A percentile compares a stretch with the other conserved stretches of the same genome.
Conservation (phyloP, 2,113 vertebrate genomes). For the Felis catus region DNA sequence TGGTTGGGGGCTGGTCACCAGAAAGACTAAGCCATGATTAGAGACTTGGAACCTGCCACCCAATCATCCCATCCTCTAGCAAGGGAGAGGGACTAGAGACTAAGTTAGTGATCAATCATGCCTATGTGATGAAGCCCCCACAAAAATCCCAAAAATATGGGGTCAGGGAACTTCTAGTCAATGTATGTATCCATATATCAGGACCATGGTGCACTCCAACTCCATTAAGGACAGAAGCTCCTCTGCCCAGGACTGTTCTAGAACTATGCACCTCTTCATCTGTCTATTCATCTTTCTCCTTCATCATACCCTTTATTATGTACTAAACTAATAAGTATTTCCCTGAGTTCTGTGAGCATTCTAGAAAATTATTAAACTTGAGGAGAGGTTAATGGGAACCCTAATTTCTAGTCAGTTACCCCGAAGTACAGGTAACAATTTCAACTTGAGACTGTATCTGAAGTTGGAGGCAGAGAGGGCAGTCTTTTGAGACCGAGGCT, state of each 20-base stretch:
- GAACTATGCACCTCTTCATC: background rate
- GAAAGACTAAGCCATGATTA: background rate
- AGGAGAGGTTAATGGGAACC: background rate
- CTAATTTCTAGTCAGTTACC: background rate
- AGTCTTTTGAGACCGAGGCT: background rate
- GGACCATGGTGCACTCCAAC: background rate
- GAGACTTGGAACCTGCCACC: background rate
- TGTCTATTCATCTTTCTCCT: background rate
- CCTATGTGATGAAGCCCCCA: background rate
- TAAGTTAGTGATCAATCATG: background rate
- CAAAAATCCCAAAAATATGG: background rate
- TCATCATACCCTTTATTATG: background rate
- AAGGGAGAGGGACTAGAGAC: background rate
- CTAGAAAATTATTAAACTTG: background rate
- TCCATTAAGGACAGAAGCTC: background rate
- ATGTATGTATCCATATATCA: background rate
- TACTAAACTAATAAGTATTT: background rate
- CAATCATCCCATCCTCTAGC: background rate
- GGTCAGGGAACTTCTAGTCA: background rate
- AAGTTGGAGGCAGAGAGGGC: background rate
- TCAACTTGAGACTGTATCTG: background rate
- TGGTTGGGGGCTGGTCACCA: background rate
- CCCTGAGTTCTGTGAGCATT: background rate
- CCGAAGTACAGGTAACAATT: background rate
- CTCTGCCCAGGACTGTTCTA: background rate